A percentile compares a stretch with the other conserved stretches of the same genome.
These are phyloP conservation scores for Automeris io DNA, from an alignment of 2,888 invertebrate genomes.

Conservation along the genomic window DNA sequence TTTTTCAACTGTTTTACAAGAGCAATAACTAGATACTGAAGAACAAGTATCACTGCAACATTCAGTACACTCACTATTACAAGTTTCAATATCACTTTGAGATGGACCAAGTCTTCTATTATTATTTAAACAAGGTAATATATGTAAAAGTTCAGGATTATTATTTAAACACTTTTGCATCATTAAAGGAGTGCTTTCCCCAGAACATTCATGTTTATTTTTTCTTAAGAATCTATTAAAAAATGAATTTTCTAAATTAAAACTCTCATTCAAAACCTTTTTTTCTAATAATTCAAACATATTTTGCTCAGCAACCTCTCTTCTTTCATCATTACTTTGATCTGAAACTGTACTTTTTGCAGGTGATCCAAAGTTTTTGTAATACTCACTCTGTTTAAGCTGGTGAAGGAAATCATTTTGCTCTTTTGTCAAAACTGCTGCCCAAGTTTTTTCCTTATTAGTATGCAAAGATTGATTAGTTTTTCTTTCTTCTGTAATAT, in stretches of 20 bases:
- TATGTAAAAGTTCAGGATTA: conserved; percentile 51
- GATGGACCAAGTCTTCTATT: conserved; percentile 29
- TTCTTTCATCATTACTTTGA: conserved; percentile 53
- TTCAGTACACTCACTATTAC: conserved; percentile 49
- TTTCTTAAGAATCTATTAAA: conserved; percentile 72
- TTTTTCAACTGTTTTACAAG: conserved; percentile 53
- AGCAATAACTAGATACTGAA: conserved; percentile 53
- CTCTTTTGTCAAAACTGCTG: conserved; percentile 58
- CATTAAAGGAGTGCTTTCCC: conserved; percentile 61
- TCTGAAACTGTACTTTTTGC: conserved; percentile 56
- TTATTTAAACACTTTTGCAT: conserved; percentile 56
- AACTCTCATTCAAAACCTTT: conserved; percentile 83
- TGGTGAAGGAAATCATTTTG: conserved; percentile 64
- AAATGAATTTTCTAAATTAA: conserved; percentile 82
- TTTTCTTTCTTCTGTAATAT: conserved; percentile 29
- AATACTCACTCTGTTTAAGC: conserved; percentile 64
- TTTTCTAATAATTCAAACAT: conserved; percentile 88
- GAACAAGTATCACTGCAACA: conserved; percentile 51
- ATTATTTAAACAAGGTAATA: conserved; percentile 39
- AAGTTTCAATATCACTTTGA: conserved; percentile 44
- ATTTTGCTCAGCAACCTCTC: conserved; percentile 80
- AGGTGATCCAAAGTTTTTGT: conserved; percentile 62
- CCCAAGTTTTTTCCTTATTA: conserved; percentile 65
- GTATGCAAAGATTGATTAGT: conserved; percentile 60
- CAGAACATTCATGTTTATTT: conserved; percentile 48